Percentiles rank a stretch among this genome's conserved stretches.
Evolutionary conservation across 1,140 invertebrate genomes (phyloP).

Genomic region (Leguminivora glycinivorella): DNA sequence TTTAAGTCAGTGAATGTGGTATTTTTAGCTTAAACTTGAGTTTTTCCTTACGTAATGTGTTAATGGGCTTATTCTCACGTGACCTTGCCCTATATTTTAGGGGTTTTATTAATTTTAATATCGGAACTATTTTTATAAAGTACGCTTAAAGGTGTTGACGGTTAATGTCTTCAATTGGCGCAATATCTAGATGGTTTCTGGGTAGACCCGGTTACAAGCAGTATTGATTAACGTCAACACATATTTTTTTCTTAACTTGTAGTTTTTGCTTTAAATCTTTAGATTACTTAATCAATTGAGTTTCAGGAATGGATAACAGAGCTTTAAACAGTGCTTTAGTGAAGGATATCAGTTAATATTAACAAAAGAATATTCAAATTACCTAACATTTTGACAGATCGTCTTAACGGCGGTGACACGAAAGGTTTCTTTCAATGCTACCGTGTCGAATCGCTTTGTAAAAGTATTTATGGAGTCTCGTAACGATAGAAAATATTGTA

Average conservation of each 20-base stretch:
- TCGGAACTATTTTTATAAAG: conserved; percentile 22
- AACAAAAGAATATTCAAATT: conserved; percentile 22
- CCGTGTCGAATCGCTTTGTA: not conserved
- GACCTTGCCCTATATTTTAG: conserved; percentile 66
- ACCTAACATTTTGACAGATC: not conserved
- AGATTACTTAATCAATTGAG: not conserved
- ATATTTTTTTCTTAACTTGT: conserved; percentile 40
- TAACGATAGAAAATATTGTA: not conserved
- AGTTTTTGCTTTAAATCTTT: not conserved
- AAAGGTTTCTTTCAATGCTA: not conserved
- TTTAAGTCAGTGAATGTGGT: conserved; percentile 24
- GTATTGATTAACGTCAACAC: conserved; percentile 38
- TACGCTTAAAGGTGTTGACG: not conserved
- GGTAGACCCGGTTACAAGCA: conserved; percentile 31
- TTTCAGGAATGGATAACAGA: not conserved
- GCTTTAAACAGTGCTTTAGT: not conserved
- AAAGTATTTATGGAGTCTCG: not conserved
- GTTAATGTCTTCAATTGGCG: not conserved
- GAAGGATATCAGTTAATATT: not conserved
- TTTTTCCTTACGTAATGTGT: conserved; percentile 72
- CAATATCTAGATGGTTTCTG: not conserved
- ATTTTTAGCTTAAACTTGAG: conserved; percentile 25
- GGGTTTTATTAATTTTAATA: conserved; percentile 36
- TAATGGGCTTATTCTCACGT: conserved; percentile 74
- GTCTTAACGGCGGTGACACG: not conserved